Evolutionary conservation across 2,888 invertebrate genomes (phyloP), one percentile per base, ranked within the genome.

Genomic region (Pherbina coryleti): DNA sequence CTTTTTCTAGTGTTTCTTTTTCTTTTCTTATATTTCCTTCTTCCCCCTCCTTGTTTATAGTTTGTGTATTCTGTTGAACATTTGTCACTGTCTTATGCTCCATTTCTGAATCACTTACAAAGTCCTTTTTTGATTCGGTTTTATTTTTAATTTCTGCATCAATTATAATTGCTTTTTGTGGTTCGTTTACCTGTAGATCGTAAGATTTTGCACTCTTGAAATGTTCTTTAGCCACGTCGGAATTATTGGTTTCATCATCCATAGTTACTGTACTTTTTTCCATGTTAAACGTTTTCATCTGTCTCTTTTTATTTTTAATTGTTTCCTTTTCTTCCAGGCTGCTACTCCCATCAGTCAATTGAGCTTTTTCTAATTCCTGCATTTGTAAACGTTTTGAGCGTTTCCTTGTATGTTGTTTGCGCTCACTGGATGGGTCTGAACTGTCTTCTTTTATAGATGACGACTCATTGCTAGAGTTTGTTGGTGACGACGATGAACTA

Each of bases 361-460:
- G 67, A 17, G 73, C 76, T 14, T 76, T 69, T 76, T 57, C 17
- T 14, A 34, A 14, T 25, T 72, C 34, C n/a, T 9, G 19, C n/a
- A 44, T 37, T 14, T 78, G 79, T n/a, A 80, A 49, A 34, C 79
- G 75, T 71, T 80, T 80, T 17, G 77, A 79, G 55, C 79, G 80
- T 72, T 80, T 81, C 73, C 57, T 66, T 4, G 60, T 78, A 8
- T 28, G 14, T 55, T 53, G 28, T 51, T 66, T 51, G 0, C 17
- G 37, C 4, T 57, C 14, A 22, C n/a, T 34, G 19, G 17, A 17
- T 5, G 31, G 11, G 7, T 73, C 22, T 2, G 34, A 11, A 31
- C 17, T 44, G 11, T 44, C 44, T 7, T 44, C 44, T 44, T 44
- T 44, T 14, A 44, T 53, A 3, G 53, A 34, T 37, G 19, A 17